Conservation (phyloP, 2,888 invertebrate species). For the Drosophila macrothrix region DNA sequence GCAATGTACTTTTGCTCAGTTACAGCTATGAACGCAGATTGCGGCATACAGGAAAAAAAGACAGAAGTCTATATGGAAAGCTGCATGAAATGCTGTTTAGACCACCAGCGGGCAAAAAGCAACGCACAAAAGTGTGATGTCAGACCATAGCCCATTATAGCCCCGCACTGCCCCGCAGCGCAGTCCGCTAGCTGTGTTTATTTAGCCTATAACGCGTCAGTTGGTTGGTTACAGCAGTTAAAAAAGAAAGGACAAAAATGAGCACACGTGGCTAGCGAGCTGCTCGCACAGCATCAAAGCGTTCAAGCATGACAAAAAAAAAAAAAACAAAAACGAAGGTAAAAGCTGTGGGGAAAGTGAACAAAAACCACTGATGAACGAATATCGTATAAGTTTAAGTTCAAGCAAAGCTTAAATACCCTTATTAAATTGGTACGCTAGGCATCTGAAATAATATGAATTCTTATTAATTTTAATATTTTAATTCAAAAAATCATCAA, state of each 20-base stretch:
- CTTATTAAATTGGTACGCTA: not conserved
- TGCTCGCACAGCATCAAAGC: slow-evolving; percentile 72
- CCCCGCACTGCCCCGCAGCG: not conserved
- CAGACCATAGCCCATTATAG: slow-evolving; percentile 49
- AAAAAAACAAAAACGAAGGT: slow-evolving; percentile 5
- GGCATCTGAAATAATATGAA: not conserved
- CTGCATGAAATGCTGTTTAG: slow-evolving; percentile 33
- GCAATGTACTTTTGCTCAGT: slow-evolving; percentile 65
- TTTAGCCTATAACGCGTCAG: slow-evolving; percentile 79
- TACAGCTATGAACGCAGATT: slow-evolving; percentile 7
- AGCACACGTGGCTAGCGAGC: slow-evolving; percentile 57
- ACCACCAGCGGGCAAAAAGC: slow-evolving; percentile 63
- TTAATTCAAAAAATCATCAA: not conserved
- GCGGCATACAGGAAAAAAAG: slow-evolving; percentile 12
- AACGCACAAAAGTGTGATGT: slow-evolving; percentile 72
- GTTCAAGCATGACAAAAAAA: slow-evolving; percentile 54
- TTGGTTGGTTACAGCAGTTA: slow-evolving; percentile 55
- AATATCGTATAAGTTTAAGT: not conserved
- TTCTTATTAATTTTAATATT: not conserved
- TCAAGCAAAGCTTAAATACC: slow-evolving; percentile 2
- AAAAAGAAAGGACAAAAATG: slow-evolving; percentile 47
- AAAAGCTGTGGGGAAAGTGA: slow-evolving; percentile 43
- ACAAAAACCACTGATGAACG: slow-evolving; percentile 5
- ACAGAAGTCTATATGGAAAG: slow-evolving; percentile 20
- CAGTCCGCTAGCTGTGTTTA: slow-evolving; percentile 66